These are phyloP conservation scores for Anthrax anthrax DNA, from an alignment of 2,888 invertebrate species.

Conservation along the genomic window DNA sequence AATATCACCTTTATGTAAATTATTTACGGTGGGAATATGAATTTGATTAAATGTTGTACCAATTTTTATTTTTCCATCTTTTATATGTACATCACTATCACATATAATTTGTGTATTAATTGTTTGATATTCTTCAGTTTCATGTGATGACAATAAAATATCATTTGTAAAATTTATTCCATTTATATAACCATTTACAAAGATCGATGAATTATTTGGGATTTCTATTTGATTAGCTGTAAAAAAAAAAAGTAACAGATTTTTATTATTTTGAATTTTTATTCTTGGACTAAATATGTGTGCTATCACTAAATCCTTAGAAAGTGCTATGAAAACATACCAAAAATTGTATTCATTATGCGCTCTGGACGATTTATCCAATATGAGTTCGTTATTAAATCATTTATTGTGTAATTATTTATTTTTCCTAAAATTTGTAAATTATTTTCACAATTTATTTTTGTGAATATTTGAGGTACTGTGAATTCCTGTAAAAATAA, in stretches of 20 bases:
- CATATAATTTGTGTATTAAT: conserved; percentile 16
- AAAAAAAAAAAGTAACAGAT: neutral
- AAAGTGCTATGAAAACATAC: too few species aligned
- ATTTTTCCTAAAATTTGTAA: conserved; percentile 24
- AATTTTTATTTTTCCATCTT: conserved; percentile 15
- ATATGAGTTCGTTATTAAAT: conserved; percentile 36
- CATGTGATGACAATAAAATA: conserved; percentile 27
- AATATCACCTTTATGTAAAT: neutral
- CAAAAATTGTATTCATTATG: conserved; percentile 33
- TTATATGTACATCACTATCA: conserved; percentile 14
- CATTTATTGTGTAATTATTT: conserved; percentile 34
- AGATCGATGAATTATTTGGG: neutral
- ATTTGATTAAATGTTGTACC: conserved; percentile 20
- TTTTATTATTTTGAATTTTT: too few species aligned
- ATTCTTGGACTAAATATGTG: too few species aligned
- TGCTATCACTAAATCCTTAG: too few species aligned
- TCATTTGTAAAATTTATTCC: conserved; percentile 33
- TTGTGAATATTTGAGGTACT: conserved; percentile 21
- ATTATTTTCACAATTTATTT: conserved; percentile 15
- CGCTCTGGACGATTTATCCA: conserved; percentile 37
- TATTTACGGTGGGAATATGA: conserved; percentile 11
- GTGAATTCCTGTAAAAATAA: too few species aligned
- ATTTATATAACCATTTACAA: conserved; percentile 25
- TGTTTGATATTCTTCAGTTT: conserved; percentile 18
- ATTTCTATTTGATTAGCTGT: conserved; percentile 1